Evolutionary conservation across 2,113 vertebrate genomes (phyloP), one percentile per base, ranked within the genome.

Genomic region (Nyctibius bracteatus): DNA sequence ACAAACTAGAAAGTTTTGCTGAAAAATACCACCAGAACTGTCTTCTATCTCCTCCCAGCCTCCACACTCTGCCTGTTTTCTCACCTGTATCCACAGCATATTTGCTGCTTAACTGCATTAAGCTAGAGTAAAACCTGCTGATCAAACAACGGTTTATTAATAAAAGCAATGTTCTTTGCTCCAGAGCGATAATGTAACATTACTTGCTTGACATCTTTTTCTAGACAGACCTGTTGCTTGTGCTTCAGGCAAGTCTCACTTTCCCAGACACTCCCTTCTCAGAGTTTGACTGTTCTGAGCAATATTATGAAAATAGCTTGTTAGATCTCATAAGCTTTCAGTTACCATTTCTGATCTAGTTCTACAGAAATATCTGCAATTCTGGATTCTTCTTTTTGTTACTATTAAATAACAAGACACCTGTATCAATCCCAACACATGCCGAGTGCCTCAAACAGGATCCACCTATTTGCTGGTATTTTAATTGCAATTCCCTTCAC

Each of bases 191-290:
- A 86, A 97, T 68, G 96, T 80, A 72, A 41, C 94, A 96, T 89
- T 96, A 97, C 97, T 96, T 92, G 97, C 92, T 96, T 62, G 79
- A 93, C 97, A 67, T 97, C 96, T 97, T 98, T 97, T 97, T 97
- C 97, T 96, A 71, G 83, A 90, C 92, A 90, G 93, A 96, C 97
- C 96, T 98, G 98, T 97, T 98, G 92, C 63, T 54, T 68, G 55
- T 88, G 97, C 77, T 95, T 88, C 68, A 78, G 71, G 95, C 81
- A 74, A 94, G 72, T 83, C 39, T 96, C 59, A 93, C 94, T 96
- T 98, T 97, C 94, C 95, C 97, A 97, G 97, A 62, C 98, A 98
- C 97, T 96, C 97, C 97, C 96, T 86, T 37, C 31, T 84, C 54
- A 51, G 59, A 11, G 47, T 51, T 83, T 83, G 93, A 61, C 89